Conservation (phyloP, 2,113 vertebrate genomes). For the Paradoxurus hermaphroditus region DNA sequence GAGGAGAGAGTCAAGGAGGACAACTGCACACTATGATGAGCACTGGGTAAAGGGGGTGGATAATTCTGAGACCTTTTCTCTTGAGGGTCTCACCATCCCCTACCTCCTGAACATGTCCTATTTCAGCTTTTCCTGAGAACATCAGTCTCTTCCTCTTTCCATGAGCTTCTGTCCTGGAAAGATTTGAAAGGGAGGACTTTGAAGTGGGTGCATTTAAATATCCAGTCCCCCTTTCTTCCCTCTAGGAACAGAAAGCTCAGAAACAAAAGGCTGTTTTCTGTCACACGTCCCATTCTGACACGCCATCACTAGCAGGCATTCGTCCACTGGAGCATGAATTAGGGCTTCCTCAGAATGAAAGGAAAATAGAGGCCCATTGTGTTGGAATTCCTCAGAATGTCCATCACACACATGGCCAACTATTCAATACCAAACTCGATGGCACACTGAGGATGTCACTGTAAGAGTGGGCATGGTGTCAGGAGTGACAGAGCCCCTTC, state of each 20-base stretch:
- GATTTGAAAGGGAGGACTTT: background rate
- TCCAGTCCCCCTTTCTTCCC: background rate
- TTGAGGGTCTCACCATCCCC: background rate
- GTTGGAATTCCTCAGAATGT: background rate
- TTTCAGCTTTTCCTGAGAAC: background rate
- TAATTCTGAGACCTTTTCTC: background rate
- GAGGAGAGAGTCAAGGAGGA: background rate
- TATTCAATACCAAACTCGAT: background rate
- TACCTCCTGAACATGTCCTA: background rate
- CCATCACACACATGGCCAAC: background rate
- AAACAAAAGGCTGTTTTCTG: background rate
- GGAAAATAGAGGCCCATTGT: accelerated
- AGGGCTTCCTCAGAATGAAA: background rate
- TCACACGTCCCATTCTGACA: background rate
- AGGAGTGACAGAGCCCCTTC: background rate
- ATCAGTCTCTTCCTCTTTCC: background rate
- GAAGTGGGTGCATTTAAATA: background rate
- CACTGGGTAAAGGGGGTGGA: background rate
- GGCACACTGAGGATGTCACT: background rate
- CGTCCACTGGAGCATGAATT: background rate
- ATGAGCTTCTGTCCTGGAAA: background rate
- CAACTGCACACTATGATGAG: background rate
- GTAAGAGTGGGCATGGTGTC: background rate
- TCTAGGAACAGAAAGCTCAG: background rate
- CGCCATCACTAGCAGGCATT: background rate